Evolutionary conservation across 2,797 vertebrate genomes (phyloP).

Genomic region (Gallinago nigripennis): DNA sequence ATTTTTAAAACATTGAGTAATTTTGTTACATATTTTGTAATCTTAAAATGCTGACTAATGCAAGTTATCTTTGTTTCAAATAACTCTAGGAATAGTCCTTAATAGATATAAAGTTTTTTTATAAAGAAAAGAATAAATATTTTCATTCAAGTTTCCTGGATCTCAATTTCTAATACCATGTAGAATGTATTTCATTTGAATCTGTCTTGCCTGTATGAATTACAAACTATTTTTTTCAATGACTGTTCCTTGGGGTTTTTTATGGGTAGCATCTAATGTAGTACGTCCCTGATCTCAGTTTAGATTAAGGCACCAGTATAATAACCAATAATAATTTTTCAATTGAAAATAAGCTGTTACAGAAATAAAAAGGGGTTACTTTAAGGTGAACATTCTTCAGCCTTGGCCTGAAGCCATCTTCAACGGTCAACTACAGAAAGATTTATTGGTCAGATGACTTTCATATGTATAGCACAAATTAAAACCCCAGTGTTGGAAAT

Average conservation of each 20-base stretch:
- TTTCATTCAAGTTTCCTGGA: background rate
- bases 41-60: background rate
- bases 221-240: background rate
- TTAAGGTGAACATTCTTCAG: background rate
- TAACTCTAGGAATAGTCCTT: background rate
- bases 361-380: background rate
- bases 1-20: background rate
- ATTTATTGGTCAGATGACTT: constrained; percentile 13
- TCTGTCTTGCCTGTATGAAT: background rate
- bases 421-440: background rate
- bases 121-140: background rate
- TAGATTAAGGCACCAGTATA: background rate
- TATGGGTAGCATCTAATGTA: background rate
- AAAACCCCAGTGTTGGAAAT: background rate
- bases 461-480: background rate
- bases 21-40: background rate
- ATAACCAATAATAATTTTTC: background rate
- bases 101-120: background rate
- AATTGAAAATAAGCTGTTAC: background rate
- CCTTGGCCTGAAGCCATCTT: background rate
- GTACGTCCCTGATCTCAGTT: background rate
- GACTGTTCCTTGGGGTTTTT: background rate
- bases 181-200: background rate
- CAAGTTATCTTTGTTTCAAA: background rate
- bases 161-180: background rate